Conservation (phyloP, 2,113 vertebrate species). For the Clarias gariepinus region DNA sequence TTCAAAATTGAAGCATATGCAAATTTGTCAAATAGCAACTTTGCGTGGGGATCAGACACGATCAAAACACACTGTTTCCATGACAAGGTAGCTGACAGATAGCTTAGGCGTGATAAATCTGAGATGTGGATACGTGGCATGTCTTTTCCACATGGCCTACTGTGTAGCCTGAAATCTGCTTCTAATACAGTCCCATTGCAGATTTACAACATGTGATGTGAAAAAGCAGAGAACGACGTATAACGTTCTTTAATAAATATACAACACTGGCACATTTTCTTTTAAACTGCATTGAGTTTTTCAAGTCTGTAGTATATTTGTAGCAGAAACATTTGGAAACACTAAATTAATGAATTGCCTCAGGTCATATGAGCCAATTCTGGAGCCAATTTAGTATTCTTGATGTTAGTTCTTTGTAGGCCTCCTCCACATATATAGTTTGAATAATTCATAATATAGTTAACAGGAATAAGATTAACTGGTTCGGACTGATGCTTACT, state of each 20-base stretch:
- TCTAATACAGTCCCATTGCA: conserved; percentile 63
- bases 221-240: conserved; percentile 44
- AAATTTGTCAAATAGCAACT: conserved; percentile 69
- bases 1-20: conserved; percentile 62
- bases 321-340: conserved; percentile 17
- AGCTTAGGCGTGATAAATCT: conserved; percentile 59
- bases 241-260: conserved; percentile 50
- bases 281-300: neutral
- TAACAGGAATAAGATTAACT: conserved; percentile 29
- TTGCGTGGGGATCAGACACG: conserved; percentile 63
- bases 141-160: conserved; percentile 54
- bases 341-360: conserved; percentile 26
- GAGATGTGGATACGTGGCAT: conserved; percentile 64
- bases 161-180: conserved; percentile 51
- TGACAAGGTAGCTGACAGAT: conserved; percentile 60
- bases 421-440: neutral
- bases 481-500: conserved; percentile 31
- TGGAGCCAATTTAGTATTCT: conserved; percentile 4
- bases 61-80: conserved; percentile 62
- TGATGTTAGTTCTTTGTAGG: conserved; percentile 10
- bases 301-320: neutral
- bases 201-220: conserved; percentile 53
- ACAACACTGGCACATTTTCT: conserved; percentile 34
- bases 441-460: conserved; percentile 11
- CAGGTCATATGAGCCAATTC: conserved; percentile 8